Evolutionary conservation across 2,113 vertebrate species (phyloP).

Genomic region (Pedetes capensis): DNA sequence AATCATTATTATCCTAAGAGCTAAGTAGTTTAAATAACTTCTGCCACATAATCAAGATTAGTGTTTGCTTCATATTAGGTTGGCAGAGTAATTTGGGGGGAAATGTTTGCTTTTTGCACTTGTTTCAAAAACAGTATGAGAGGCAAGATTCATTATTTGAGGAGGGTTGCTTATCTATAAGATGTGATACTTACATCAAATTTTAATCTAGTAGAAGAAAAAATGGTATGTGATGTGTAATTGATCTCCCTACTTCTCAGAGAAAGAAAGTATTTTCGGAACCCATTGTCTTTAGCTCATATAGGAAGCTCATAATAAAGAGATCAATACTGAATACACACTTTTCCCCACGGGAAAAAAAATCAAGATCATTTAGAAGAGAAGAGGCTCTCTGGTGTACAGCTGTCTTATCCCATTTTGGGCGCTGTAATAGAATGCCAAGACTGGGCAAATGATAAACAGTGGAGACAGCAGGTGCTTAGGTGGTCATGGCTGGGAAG

Average conservation of each 20-base stretch:
- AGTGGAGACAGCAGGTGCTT: not conserved
- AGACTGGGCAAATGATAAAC: not conserved
- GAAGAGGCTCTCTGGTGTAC: not conserved
- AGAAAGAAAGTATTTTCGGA: not conserved
- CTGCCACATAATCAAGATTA: constrained; percentile 69
- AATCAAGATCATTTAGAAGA: constrained; percentile 28
- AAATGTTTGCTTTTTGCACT: constrained; percentile 51
- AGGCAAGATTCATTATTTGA: constrained; percentile 27
- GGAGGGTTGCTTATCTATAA: not conserved
- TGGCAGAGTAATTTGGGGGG: constrained; percentile 33
- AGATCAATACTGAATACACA: not conserved
- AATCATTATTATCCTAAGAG: constrained; percentile 68
- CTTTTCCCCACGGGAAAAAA: not conserved
- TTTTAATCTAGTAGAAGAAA: constrained; percentile 3
- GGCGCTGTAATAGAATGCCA: not conserved
- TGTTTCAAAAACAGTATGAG: not conserved
- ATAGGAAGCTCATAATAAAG: not conserved
- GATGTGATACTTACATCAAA: not conserved
- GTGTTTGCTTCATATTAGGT: constrained; percentile 19
- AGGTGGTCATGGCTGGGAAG: not conserved
- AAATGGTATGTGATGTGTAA: not conserved
- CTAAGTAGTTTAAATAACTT: constrained; percentile 69
- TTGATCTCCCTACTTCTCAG: not conserved
- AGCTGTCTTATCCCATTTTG: not conserved
- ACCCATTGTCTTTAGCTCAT: not conserved